phyloP scores from a whole-genome alignment of 2,113 vertebrate genomes.

The Camelus bactrianus region DNA sequence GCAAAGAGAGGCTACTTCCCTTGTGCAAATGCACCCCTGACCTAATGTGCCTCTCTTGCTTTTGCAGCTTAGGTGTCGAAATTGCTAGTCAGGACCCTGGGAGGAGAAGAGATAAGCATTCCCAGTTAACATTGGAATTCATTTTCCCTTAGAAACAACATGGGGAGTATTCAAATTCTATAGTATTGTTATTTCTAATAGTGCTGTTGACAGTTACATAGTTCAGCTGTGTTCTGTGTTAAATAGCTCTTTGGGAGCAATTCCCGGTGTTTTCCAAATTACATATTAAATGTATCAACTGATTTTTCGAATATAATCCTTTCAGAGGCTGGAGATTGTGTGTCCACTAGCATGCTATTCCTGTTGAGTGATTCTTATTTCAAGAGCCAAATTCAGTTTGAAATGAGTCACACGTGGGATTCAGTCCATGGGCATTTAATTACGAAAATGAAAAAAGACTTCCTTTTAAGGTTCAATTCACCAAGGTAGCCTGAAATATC shows the following conservation, averaged over 20 bases:
- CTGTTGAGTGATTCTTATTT: conserved; percentile 16
- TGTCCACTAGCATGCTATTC: not conserved
- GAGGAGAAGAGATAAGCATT: not conserved
- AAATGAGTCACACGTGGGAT: not conserved
- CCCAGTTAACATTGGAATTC: not conserved
- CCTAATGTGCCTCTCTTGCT: not conserved
- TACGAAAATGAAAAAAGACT: not conserved
- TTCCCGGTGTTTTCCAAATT: conserved; percentile 26
- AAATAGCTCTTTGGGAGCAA: not conserved
- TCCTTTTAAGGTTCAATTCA: conserved; percentile 56
- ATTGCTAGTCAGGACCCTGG: not conserved
- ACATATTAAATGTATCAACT: not conserved
- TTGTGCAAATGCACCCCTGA: not conserved
- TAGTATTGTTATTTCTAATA: not conserved
- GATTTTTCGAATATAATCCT: not conserved
- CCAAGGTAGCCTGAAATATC: not conserved
- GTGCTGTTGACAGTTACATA: not conserved
- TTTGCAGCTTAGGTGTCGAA: not conserved
- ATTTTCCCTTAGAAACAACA: not conserved
- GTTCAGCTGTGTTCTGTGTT: not conserved
- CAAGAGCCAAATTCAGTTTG: not conserved
- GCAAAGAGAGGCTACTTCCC: not conserved
- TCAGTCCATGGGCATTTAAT: not conserved
- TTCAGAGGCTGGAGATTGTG: not conserved
- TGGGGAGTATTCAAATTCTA: not conserved